Evolutionary conservation across 2,888 invertebrate species (phyloP), one percentile per base, ranked within the genome.

Genomic region (Scaptomyza reducta): DNA sequence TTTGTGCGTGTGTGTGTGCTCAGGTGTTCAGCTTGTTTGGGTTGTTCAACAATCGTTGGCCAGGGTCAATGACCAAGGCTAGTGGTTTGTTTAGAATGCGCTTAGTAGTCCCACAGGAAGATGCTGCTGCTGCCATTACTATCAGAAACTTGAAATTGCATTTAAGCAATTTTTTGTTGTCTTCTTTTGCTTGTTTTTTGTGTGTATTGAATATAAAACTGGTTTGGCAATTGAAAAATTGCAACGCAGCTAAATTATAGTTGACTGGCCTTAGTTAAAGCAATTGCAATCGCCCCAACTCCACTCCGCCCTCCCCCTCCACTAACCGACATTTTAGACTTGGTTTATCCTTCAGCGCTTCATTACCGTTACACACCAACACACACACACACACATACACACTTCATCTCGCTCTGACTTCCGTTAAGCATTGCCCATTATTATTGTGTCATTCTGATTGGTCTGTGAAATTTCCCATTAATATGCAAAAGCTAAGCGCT

Each of bases 31-130:
- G 58, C 27, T 69, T 35, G 35, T 56, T 29, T 40, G 33, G 42
- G 40, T 10, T 33, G 33, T n/a, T 49, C 11, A 35, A 35, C 33
- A 22, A 35, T 14, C 14, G 10, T 22, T 53, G 33, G 42, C 40
- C 64, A 70, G 78, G 81, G 86, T 86, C 81, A 81, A 72, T 84
- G 87, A 82, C 85, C 78, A 74, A 42, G 29, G 31, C 44, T 44
- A 62, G 53, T 22, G 42, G 53, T 55, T 61, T 53, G 33, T 41
- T 42, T 22, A 49, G 60, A 60, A 49, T 50, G 66, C 57, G 40
- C 50, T 60, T 18, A 64, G 80, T 78, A 64, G 80, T 78, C 59
- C 65, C 76, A 68, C 79, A 87, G 87, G 87, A 82, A 68, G 76
- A 70, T 56, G 51, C 42, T 16, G 59, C 51, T 33, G 47, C 14